Conservation (phyloP, 2,113 vertebrate genomes). For the Alouatta palliata region DNA sequence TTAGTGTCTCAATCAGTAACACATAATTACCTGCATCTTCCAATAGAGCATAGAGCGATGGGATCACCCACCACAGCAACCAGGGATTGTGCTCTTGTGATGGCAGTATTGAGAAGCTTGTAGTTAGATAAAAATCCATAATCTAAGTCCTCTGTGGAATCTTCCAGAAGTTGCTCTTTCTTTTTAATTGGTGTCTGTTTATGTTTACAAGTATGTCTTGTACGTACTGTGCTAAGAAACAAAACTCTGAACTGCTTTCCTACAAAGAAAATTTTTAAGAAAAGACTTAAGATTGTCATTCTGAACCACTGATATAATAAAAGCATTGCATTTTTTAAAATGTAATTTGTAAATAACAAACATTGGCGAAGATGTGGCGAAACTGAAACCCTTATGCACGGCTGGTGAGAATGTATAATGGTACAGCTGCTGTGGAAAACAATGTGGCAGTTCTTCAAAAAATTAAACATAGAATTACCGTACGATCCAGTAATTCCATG, state of each 20-base stretch:
- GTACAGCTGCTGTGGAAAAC: not conserved
- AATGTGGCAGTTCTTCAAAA: not conserved
- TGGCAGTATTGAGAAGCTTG: slow-evolving; percentile 99
- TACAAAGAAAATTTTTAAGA: slow-evolving; percentile 73
- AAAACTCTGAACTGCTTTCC: slow-evolving; percentile 98
- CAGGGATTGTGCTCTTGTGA: slow-evolving; percentile 97
- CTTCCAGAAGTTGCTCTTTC: slow-evolving; percentile 97
- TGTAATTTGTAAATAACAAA: not conserved
- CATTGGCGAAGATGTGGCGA: not conserved
- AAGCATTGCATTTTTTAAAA: slow-evolving; percentile 39
- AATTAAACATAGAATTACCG: not conserved
- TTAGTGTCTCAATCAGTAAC: slow-evolving; percentile 7
- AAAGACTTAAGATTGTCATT: slow-evolving; percentile 61
- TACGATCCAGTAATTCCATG: not conserved
- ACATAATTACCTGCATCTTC: slow-evolving; percentile 95
- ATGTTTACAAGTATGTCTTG: slow-evolving; percentile 98
- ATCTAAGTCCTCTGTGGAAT: slow-evolving; percentile 98
- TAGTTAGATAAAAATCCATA: slow-evolving; percentile 99
- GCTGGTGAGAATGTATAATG: not conserved
- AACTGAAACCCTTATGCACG: not conserved
- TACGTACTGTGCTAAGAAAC: slow-evolving; percentile 98
- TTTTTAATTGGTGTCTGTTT: slow-evolving; percentile 99
- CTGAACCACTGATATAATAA: slow-evolving; percentile 27
- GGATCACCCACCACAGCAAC: slow-evolving; percentile 99
- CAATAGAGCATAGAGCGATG: slow-evolving; percentile 97